Evolutionary conservation across 2,797 vertebrate species (phyloP), one percentile per base, ranked within the genome.

Genomic region (Oreochromis grahami): DNA sequence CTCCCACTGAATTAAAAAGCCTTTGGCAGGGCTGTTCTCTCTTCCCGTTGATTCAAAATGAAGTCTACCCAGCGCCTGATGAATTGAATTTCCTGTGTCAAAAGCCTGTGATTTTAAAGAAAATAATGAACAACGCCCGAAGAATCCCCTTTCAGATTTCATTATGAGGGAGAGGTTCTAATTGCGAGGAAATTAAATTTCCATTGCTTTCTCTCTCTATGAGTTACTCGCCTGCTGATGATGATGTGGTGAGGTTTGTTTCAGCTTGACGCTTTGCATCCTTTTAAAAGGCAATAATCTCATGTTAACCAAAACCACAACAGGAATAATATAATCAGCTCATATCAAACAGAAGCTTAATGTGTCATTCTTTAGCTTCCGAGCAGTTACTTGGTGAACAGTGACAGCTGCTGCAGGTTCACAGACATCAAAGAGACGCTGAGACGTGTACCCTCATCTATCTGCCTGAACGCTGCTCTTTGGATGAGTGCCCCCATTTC

Each of bases 61-160:
- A 96, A 96, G 94, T 95, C 94, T 93, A 92, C 86, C 86, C 89
- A 85, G 89, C 76, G 86, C 90, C 93, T 94, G 93, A 95, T 95
- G 91, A 94, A 96, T 95, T 95, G 86, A 95, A 95, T 96, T 95
- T 96, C 93, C 93, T 95, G 87, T 89, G 88, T 94, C 90, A 93
- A 93, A 94, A 94, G 92, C 90, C 88, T 90, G 88, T 85, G 86
- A 94, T 95, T 92, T 93, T 86, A 94, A 92, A 92, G 91, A 93
- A 95, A 96, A 94, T 95, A 95, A 96, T 94, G 93, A 96, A 92
- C 87, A 93, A 93, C 90, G 93, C 95, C 95, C 89, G 84, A 93
- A 95, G 94, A 96, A 91, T 93, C 90, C 89, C 90, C 91, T 88
- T 94, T 93, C 94, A 94, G 93, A 94, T 93, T 93, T 96, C 94